Conservation (phyloP, 2,888 invertebrate genomes). For the Elysia crispata region DNA sequence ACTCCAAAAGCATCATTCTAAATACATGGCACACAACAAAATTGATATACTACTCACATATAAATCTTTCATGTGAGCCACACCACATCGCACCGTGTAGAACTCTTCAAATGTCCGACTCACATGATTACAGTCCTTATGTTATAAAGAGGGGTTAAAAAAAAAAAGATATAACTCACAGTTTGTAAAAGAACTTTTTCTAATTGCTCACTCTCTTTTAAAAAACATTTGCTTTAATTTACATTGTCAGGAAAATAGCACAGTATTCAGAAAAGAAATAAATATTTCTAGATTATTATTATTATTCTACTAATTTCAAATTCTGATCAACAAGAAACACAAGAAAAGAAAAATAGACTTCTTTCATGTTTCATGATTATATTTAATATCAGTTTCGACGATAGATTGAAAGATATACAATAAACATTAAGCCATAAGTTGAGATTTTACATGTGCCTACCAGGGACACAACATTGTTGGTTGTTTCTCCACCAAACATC, state of each 20-base stretch:
- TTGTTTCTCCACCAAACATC: slow-evolving; percentile 94
- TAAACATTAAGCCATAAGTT: too few species aligned
- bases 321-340: neutral
- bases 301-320: neutral
- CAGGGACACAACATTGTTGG: slow-evolving; percentile 96
- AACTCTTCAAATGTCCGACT: slow-evolving; percentile 96
- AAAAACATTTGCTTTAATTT: too few species aligned
- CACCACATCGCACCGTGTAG: slow-evolving; percentile 96
- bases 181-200: too few species aligned
- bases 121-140: slow-evolving; percentile 93
- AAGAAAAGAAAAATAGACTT: neutral
- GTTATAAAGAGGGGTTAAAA: slow-evolving; percentile 1
- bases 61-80: slow-evolving; percentile 96
- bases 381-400: too few species aligned
- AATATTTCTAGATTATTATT: neutral
- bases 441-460: slow-evolving; percentile 78
- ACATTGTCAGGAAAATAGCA: too few species aligned
- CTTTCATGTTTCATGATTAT: too few species aligned
- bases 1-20: neutral
- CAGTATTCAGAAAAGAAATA: too few species aligned
- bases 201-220: too few species aligned
- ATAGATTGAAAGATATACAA: too few species aligned
- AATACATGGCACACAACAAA: too few species aligned
- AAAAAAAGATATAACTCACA: too few species aligned
- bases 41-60: slow-evolving; percentile 83